phyloP scores from a whole-genome alignment of 1,140 invertebrate genomes.

The Homalodisca vitripennis region DNA sequence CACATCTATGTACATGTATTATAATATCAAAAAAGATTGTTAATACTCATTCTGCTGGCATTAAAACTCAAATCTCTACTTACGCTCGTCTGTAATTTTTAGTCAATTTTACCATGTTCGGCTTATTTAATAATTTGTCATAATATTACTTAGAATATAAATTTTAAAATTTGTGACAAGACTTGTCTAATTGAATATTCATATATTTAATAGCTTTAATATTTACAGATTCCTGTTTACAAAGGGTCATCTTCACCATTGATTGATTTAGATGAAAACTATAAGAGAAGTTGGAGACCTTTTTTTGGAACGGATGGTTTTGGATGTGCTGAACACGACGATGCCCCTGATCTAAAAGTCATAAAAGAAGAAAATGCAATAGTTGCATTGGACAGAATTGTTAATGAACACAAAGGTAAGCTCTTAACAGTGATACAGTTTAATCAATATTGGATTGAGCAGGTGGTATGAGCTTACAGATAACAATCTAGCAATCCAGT shows the following conservation, averaged over 20 bases:
- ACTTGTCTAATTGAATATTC: too few relatives aligned
- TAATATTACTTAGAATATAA: too few relatives aligned
- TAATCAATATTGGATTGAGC: conserved; percentile 22
- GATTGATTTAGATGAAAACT: conserved; percentile 24
- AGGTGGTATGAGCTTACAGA: too few relatives aligned
- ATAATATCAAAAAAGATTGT: too few relatives aligned
- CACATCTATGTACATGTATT: too few relatives aligned
- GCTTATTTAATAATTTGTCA: background rate
- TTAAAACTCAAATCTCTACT: too few relatives aligned
- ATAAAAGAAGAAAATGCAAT: conserved; percentile 50
- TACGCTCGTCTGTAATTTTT: background rate
- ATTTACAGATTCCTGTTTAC: conserved; percentile 63
- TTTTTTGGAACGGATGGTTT: conserved; percentile 67
- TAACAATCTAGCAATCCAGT: too few relatives aligned
- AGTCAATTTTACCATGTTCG: background rate
- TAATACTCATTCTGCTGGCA: too few relatives aligned
- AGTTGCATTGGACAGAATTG: conserved; percentile 52
- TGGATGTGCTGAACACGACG: conserved; percentile 54
- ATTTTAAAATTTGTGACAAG: too few relatives aligned
- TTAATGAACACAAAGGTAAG: conserved; percentile 50
- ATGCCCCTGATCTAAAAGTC: conserved; percentile 43
- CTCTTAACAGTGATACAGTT: conserved; percentile 32
- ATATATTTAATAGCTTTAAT: too few relatives aligned
- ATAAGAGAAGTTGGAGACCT: conserved; percentile 7
- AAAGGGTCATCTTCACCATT: conserved; percentile 56